Percentiles rank a stretch among this genome's conserved stretches.
Evolutionary conservation across 2,888 invertebrate species (phyloP).

Genomic region (Axea sp.): DNA sequence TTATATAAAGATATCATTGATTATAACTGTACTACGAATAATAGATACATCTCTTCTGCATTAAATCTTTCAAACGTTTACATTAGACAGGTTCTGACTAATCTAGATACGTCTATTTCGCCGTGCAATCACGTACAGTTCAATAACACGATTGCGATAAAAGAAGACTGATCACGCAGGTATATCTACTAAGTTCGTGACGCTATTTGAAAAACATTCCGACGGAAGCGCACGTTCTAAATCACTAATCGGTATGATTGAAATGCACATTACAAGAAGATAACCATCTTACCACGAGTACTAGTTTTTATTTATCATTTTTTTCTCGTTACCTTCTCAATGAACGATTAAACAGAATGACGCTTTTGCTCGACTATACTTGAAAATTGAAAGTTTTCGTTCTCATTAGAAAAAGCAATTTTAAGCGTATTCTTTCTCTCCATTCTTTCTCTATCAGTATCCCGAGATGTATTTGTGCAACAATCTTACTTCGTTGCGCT

Average conservation of each 20-base stretch:
- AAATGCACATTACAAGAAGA: constrained; percentile 27
- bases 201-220: constrained; percentile 48
- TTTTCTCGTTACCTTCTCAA: no score
- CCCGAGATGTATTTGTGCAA: constrained; percentile 74
- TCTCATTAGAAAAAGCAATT: constrained; percentile 51
- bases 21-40: constrained; percentile 24
- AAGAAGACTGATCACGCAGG: constrained; percentile 48
- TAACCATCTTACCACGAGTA: not conserved
- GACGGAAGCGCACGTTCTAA: constrained; percentile 39
- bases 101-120: constrained; percentile 51
- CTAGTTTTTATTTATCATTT: no score
- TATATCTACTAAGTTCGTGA: constrained; percentile 41
- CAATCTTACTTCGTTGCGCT: constrained; percentile 72
- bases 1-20: constrained; percentile 30
- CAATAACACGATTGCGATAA: constrained; percentile 55
- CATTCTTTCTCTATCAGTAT: constrained; percentile 46
- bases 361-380: no score
- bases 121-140: constrained; percentile 52
- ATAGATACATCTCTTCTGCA: constrained; percentile 30
- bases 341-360: no score
- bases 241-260: constrained; percentile 42
- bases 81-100: constrained; percentile 36
- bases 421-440: constrained; percentile 23
- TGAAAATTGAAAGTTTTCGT: constrained; percentile 41
- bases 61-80: constrained; percentile 39